A percentile compares a stretch with the other conserved stretches of the same genome.
phyloP scores from a whole-genome alignment of 2,888 invertebrate species.

The Trissolcus brochymenae region DNA sequence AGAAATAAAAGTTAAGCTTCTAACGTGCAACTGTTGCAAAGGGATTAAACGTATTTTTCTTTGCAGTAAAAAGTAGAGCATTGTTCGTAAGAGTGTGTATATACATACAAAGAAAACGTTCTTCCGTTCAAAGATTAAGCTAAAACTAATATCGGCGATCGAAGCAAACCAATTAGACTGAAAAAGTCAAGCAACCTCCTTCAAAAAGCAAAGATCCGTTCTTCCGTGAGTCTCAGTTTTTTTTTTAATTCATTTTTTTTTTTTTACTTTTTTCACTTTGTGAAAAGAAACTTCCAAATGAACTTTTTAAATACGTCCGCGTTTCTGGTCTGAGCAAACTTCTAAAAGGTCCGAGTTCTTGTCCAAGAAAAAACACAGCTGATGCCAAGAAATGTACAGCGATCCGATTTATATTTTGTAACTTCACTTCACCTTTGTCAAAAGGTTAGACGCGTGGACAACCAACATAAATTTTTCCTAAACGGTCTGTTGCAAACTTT shows the following conservation, averaged over 20 bases:
- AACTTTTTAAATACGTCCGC: conserved; percentile 58
- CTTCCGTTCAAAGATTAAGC: conserved; percentile 32
- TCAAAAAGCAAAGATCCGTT: conserved; percentile 33
- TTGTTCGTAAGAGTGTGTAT: conserved; percentile 5
- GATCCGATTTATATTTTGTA: conserved; percentile 46
- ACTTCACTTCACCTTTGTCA: conserved; percentile 26
- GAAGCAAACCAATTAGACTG: conserved; percentile 47
- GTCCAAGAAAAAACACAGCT: conserved; percentile 56
- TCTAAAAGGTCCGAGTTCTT: conserved; percentile 58
- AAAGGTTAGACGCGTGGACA: conserved; percentile 30
- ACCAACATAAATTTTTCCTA: conserved; percentile 26
- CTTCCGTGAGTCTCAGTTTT: conserved; percentile 5
- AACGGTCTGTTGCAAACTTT: conserved; percentile 2
- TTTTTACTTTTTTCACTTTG: conserved; percentile 36
- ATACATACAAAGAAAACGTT: conserved; percentile 8
- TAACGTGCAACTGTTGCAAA: too few species aligned
- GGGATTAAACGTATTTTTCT: too few species aligned
- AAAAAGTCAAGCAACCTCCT: conserved; percentile 48
- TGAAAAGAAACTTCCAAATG: conserved; percentile 56
- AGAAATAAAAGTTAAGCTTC: too few species aligned
- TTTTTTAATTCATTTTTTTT: conserved; percentile 28
- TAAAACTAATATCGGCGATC: conserved; percentile 38
- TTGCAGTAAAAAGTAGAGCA: neutral
- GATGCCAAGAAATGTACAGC: conserved; percentile 46
- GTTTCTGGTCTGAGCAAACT: conserved; percentile 45